Evolutionary conservation across 1,140 invertebrate species (phyloP).

Genomic region (Kradibia gibbosae): DNA sequence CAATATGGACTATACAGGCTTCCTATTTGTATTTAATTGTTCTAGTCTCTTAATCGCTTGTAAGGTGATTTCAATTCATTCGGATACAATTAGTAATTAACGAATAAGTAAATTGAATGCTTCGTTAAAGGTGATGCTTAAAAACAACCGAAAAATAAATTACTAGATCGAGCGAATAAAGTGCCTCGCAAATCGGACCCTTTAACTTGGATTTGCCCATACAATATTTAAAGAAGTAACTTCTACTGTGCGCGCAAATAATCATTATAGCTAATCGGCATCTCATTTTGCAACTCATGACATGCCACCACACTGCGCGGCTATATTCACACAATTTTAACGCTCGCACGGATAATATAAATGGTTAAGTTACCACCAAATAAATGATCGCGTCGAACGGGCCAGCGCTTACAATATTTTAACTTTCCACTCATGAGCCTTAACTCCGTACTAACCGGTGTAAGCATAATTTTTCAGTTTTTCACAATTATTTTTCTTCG

Average conservation of each 20-base stretch:
- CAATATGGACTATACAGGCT: too few relatives aligned
- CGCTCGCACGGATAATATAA: conserved; percentile 9
- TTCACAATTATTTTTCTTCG: too few relatives aligned
- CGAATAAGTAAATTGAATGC: too few relatives aligned
- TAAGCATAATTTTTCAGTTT: conserved; percentile 14
- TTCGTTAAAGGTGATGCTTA: too few relatives aligned
- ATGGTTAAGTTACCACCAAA: conserved; percentile 6
- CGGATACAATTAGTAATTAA: too few relatives aligned
- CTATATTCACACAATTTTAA: conserved; percentile 18
- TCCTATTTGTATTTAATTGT: too few relatives aligned
- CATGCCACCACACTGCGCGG: not conserved
- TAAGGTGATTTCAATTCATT: too few relatives aligned
- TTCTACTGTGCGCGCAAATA: not conserved
- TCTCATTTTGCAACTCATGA: conserved; percentile 27
- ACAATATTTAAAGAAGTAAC: conserved; percentile 10
- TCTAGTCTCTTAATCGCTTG: too few relatives aligned
- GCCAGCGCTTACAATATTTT: conserved; percentile 23
- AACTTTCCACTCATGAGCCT: conserved; percentile 9
- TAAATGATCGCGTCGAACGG: conserved; percentile 32
- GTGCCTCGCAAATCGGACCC: not conserved
- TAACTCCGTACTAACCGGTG: not conserved
- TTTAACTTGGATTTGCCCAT: not conserved
- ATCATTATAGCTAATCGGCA: conserved; percentile 33
- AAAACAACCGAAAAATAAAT: too few relatives aligned
- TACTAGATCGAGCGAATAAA: not conserved